A percentile compares a stretch with the other conserved stretches of the same genome.
Evolutionary conservation across 2,888 invertebrate species (phyloP).

Genomic region (Epinotia nisella): DNA sequence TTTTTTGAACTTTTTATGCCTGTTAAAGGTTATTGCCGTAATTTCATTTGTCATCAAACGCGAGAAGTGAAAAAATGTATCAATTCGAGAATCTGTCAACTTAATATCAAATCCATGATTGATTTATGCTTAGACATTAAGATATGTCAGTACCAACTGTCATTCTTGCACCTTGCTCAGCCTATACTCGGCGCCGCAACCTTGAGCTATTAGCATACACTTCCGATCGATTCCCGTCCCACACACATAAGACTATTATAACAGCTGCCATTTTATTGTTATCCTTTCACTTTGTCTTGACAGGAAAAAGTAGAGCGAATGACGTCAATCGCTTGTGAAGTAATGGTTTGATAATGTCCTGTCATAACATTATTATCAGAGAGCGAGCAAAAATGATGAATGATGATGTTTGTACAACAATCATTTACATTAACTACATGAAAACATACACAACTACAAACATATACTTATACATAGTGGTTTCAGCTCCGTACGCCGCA

Average conservation of each 20-base stretch:
- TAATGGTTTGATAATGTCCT: neutral
- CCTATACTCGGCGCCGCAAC: slow-evolving; percentile 15
- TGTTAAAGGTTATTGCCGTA: no score
- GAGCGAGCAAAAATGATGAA: neutral
- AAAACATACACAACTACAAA: no score
- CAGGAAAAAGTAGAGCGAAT: slow-evolving; percentile 1
- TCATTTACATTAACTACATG: neutral
- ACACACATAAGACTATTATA: slow-evolving; percentile 19
- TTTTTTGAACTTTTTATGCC: no score
- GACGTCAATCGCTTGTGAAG: neutral
- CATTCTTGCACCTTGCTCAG: slow-evolving; percentile 12
- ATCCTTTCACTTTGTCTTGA: slow-evolving; percentile 34
- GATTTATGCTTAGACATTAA: slow-evolving; percentile 5
- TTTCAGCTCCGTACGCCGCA: no score
- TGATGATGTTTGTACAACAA: neutral
- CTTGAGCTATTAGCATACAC: slow-evolving; percentile 38
- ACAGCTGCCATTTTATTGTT: slow-evolving; percentile 17
- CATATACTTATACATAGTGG: no score
- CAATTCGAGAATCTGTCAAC: neutral
- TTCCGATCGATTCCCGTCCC: slow-evolving; percentile 44
- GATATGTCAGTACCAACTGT: neutral
- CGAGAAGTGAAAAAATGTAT: no score
- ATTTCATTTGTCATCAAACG: no score
- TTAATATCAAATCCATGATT: neutral
- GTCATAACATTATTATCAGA: neutral